Evolutionary conservation across 2,888 invertebrate species (phyloP).

Genomic region (Lasioglossum morio): DNA sequence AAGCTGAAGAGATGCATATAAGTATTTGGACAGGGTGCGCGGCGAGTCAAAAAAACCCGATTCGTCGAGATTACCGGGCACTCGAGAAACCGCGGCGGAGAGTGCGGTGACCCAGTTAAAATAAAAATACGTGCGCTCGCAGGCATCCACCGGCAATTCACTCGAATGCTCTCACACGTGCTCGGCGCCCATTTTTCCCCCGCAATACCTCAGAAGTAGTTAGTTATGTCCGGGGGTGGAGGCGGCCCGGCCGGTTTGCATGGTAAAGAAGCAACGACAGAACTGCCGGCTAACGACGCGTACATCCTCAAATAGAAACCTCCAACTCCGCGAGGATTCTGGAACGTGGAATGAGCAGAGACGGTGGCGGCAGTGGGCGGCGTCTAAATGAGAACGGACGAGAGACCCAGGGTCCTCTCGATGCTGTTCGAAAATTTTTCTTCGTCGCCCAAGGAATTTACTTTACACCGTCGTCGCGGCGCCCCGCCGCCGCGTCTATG

Average conservation of each 20-base stretch:
- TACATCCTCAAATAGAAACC: constrained; percentile 70
- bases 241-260: constrained; percentile 70
- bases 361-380: neutral
- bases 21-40: neutral
- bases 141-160: constrained; percentile 19
- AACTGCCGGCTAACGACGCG: constrained; percentile 75
- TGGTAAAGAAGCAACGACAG: constrained; percentile 77
- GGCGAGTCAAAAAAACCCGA: constrained; percentile 64
- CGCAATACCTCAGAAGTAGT: constrained; percentile 70
- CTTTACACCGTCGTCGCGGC: neutral
- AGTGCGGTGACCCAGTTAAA: constrained; percentile 74
- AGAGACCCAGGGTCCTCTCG: neutral
- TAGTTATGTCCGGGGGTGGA: constrained; percentile 72
- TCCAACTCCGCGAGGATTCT: constrained; percentile 17
- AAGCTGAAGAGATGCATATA: neutral
- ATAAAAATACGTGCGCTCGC: constrained; percentile 70
- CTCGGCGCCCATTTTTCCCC: constrained; percentile 28
- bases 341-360: constrained; percentile 12
- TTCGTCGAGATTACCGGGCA: constrained; percentile 61
- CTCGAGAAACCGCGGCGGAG: constrained; percentile 42
- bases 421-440: neutral
- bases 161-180: constrained; percentile 37
- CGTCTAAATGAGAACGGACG: constrained; percentile 9
- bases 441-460: neutral
- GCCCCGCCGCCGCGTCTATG: too few species aligned